Conservation (phyloP, 2,888 invertebrate species). For the Idaea biselata region DNA sequence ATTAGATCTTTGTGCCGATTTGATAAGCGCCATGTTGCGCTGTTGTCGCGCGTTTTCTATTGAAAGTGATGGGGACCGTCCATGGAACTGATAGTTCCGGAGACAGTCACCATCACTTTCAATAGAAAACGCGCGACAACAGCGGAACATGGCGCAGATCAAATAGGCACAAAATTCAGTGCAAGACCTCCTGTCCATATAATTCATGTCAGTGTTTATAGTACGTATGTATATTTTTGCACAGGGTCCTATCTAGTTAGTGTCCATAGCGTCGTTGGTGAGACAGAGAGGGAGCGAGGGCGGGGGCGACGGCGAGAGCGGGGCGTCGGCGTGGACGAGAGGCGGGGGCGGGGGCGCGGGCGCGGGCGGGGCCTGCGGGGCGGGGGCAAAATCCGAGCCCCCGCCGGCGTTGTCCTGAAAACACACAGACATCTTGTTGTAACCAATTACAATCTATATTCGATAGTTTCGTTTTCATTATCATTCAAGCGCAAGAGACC, state of each 20-base stretch:
- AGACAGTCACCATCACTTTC: too few species aligned
- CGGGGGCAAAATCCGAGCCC: slow-evolving; percentile 44
- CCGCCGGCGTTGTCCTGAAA: slow-evolving; percentile 55
- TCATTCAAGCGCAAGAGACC: not conserved
- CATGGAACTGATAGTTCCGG: too few species aligned
- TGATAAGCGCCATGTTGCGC: too few species aligned
- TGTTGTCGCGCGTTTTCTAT: too few species aligned
- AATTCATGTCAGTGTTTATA: too few species aligned
- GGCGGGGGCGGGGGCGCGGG: slow-evolving; percentile 17
- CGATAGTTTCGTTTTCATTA: not conserved
- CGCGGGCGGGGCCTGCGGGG: slow-evolving; percentile 31
- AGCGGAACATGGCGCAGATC: too few species aligned
- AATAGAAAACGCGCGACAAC: too few species aligned
- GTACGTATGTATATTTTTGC: too few species aligned
- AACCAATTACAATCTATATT: slow-evolving; percentile 3
- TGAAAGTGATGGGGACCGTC: too few species aligned
- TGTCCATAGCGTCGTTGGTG: not conserved
- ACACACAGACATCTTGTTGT: not conserved
- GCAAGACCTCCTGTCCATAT: too few species aligned
- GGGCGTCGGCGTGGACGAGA: slow-evolving; percentile 13
- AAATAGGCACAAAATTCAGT: too few species aligned
- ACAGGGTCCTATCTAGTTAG: slow-evolving; percentile 18
- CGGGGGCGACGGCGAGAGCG: slow-evolving; percentile 31
- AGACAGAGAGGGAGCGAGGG: slow-evolving; percentile 23
- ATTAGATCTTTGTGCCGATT: too few species aligned